Evolutionary conservation across 2,888 invertebrate species (phyloP).

Genomic region (Plagodis dolabraria): DNA sequence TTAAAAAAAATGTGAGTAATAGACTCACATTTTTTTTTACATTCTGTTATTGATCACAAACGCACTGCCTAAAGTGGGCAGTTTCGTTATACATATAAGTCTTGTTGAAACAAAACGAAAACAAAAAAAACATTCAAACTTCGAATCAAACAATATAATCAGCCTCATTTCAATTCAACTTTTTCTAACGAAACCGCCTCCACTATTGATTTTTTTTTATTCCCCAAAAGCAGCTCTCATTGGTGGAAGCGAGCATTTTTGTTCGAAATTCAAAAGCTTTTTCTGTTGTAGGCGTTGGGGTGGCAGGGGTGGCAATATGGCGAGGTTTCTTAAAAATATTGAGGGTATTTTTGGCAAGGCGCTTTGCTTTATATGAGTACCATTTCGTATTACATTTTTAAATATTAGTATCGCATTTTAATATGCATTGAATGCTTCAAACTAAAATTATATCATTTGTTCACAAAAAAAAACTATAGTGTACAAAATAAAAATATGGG

Average conservation of each 20-base stretch:
- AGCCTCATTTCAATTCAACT: slow-evolving; percentile 34
- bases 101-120: too few species aligned
- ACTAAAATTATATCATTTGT: too few species aligned
- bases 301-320: slow-evolving; percentile 62
- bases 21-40: too few species aligned
- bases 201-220: slow-evolving; percentile 74
- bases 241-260: slow-evolving; percentile 73
- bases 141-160: slow-evolving; percentile 14
- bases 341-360: slow-evolving; percentile 41
- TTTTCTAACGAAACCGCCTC: slow-evolving; percentile 49
- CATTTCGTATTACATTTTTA: slow-evolving; percentile 20
- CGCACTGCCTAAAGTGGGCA: too few species aligned
- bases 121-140: slow-evolving; percentile 2
- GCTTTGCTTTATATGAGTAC: slow-evolving; percentile 14
- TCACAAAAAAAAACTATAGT: too few species aligned
- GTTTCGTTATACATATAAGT: slow-evolving; percentile 1
- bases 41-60: too few species aligned
- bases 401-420: too few species aligned
- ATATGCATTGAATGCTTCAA: too few species aligned
- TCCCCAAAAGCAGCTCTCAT: slow-evolving; percentile 56
- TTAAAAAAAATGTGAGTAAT: too few species aligned
- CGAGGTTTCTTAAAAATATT: slow-evolving; percentile 60
- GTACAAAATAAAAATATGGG: too few species aligned
- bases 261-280: slow-evolving; percentile 79
- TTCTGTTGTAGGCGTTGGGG: slow-evolving; percentile 75